Evolutionary conservation across 2,888 invertebrate genomes (phyloP).

Genomic region (Theodoxus fluviatilis): DNA sequence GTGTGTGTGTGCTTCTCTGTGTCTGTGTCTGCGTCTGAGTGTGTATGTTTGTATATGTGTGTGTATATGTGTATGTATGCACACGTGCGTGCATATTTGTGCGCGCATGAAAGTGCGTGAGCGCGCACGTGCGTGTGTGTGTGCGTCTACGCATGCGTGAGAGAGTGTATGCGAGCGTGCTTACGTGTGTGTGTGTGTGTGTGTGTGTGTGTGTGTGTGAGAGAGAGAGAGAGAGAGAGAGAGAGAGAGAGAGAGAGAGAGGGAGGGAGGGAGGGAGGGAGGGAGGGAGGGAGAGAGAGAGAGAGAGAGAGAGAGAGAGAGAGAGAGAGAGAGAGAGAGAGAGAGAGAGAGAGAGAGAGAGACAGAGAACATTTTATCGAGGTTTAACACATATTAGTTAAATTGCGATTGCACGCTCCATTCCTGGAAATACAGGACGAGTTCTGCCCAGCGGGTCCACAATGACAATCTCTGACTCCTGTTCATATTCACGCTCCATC

Average conservation of each 20-base stretch:
- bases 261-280: not conserved
- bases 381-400: too few relatives aligned
- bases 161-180: not conserved
- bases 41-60: too few relatives aligned
- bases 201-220: not conserved
- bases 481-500: too few relatives aligned
- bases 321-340: not conserved
- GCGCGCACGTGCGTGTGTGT: too few relatives aligned
- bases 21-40: not conserved
- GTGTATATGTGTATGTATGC: too few relatives aligned
- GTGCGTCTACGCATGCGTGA: not conserved
- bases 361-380: not conserved
- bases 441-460: too few relatives aligned
- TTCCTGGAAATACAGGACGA: too few relatives aligned
- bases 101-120: too few relatives aligned
- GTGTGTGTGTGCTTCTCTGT: not conserved
- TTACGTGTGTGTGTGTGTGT: not conserved
- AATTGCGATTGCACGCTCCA: too few relatives aligned
- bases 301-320: not conserved
- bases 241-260: conserved; percentile 12
- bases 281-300: not conserved
- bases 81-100: too few relatives aligned
- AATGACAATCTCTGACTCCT: too few relatives aligned
- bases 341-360: not conserved
- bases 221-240: conserved; percentile 1